These are phyloP conservation scores for Amblyopsis hoosieri DNA, from an alignment of 2,797 vertebrate genomes.

Conservation along the genomic window DNA sequence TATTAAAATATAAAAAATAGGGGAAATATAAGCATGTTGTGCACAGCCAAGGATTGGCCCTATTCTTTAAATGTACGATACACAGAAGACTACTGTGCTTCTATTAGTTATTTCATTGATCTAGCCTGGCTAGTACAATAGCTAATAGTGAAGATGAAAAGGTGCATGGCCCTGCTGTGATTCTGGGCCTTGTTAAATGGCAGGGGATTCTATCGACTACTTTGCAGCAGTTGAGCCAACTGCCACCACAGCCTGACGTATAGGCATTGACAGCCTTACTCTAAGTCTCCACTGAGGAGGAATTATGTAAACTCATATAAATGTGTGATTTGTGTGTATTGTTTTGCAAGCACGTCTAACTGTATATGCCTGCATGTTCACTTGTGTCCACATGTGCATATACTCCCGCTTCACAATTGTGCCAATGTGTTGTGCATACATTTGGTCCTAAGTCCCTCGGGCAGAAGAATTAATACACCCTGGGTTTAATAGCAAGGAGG, in stretches of 20 bases:
- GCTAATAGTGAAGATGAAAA: constrained; percentile 54
- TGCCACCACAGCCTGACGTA: constrained; percentile 53
- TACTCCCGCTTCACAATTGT: not conserved
- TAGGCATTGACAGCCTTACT: constrained; percentile 58
- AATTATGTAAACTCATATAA: constrained; percentile 36
- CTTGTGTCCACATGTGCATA: not conserved
- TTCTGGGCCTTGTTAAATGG: constrained; percentile 65
- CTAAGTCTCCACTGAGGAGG: constrained; percentile 55
- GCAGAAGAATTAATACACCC: constrained; percentile 61
- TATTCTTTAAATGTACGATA: too few relatives aligned
- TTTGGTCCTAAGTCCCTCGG: constrained; percentile 8
- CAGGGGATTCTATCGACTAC: constrained; percentile 66
- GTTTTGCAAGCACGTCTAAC: too few relatives aligned
- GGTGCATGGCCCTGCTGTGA: constrained; percentile 54
- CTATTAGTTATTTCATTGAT: constrained; percentile 60
- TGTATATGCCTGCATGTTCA: not conserved
- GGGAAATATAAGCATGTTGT: too few relatives aligned
- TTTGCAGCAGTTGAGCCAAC: constrained; percentile 56
- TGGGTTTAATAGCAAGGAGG: constrained; percentile 67
- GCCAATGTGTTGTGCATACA: constrained; percentile 8
- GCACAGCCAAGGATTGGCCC: too few relatives aligned
- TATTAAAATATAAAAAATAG: too few relatives aligned
- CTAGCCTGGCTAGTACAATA: constrained; percentile 42
- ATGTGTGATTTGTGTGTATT: not conserved
- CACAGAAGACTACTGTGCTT: not conserved